Evolutionary conservation across 2,113 vertebrate genomes (phyloP), one percentile per base, ranked within the genome.

Genomic region (Sceloporus undulatus): DNA sequence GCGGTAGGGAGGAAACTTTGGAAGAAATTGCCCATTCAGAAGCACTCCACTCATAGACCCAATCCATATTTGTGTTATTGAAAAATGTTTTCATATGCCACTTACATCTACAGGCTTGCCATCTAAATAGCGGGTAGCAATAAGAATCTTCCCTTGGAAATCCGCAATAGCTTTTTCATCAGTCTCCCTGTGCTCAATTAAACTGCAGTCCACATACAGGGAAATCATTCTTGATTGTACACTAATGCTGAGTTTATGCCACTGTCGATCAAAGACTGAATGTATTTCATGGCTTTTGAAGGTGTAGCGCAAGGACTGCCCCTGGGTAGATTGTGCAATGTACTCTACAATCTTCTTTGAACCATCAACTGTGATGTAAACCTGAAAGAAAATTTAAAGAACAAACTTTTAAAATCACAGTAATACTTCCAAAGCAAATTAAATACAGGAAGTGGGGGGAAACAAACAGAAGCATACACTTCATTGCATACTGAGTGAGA

Each of bases 101-200:
- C 98, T 96, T 96, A 99, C 99, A 75, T 99, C 99, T 74, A 99
- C 97, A 83, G 99, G 98, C 62, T 97, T 98, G 94, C 98, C 97
- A 91, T 99, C 98, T n/a, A 97, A 96, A 82, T 98, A 94, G 1
- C 98, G 96, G 4, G 98, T 97, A 29, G 97, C 95, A 92, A 99
- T 98, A 54, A 98, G 94, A 29, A 98, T 98, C 85, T 95, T 97
- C 82, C 98, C 99, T 48, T 92, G 96, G 91, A 95, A 85, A 94
- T 98, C 97, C 68, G 98, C 80, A 38, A 70, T 89, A 76, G 96
- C 95, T 92, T 96, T 98, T 90, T 96, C 96, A 21, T 97, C 97
- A 9, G 96, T 98, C 87, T 95, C 96, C 75, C 95, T 96, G 84
- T 97, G 97, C 89, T 98, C 98, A 93, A 98, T 96, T 89, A 99